Evolutionary conservation across 2,113 vertebrate species (phyloP), one percentile per base, ranked within the genome.

Genomic region (Varanus salvator): DNA sequence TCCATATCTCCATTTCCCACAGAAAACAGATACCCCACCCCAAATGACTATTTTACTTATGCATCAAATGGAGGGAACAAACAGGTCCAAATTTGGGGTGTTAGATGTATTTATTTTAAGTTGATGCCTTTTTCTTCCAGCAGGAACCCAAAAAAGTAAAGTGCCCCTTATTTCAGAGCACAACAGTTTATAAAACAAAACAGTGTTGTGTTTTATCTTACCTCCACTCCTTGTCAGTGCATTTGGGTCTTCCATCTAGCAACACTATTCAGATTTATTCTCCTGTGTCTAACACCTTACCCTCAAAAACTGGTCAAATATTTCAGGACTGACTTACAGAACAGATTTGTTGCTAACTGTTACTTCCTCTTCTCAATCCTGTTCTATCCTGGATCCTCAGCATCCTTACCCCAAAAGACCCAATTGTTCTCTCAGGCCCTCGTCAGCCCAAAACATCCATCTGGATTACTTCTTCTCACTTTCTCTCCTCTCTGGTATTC

Each of bases 1-100:
- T 85, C 50, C 90, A 93, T 90, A 90, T 94, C 88, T 77, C 74
- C 90, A 94, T 92, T 94, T 95, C 91, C 80, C 77, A 90, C 81
- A 76, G 89, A 90, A 94, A 89, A 21, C 64, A 68, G 4, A 69
- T 84, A 31, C 29, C 19, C 64, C 50, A 9, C 74, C 86, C 91
- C 92, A 87, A 91, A 92, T 80, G 78, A 90, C 90, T 87, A 90
- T 87, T 86, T 93, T 89, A 69, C 17, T 15, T 25, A 34, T 83
- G 38, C 6, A 84, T 85, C 15, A 90, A 76, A 91, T 82, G 90
- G 83, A 89, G 85, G 76, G 84, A 48, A 85, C 90, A 86, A 90
- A 90, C 68, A 90, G 76, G 85, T 89, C 89, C 91, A 86, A 89
- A 93, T 93, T 93, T 5, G 11, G 48, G 29, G 19, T 71, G 52